Evolutionary conservation across 2,888 invertebrate genomes (phyloP).

Genomic region (Temnothorax rugatulus): DNA sequence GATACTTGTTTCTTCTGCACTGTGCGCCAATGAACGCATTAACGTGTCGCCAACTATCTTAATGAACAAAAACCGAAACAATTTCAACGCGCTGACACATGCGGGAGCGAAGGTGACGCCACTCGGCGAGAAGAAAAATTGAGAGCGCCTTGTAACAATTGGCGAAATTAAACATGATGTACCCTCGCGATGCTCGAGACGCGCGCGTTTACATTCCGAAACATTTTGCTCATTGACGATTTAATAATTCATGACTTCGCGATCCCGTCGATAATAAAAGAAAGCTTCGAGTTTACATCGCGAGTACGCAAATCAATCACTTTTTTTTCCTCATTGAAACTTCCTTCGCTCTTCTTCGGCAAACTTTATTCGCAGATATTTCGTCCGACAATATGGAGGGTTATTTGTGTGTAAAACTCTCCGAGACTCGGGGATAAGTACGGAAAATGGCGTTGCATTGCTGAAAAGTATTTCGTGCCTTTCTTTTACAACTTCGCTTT

Average conservation of each 20-base stretch:
- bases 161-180: slow-evolving; percentile 10
- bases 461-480: slow-evolving; percentile 23
- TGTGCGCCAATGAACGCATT: not conserved
- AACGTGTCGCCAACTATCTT: slow-evolving; percentile 10
- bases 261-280: slow-evolving; percentile 4
- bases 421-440: slow-evolving; percentile 12
- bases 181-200: not conserved
- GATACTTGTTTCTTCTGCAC: not conserved
- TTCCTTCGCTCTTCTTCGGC: slow-evolving; percentile 26
- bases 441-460: slow-evolving; percentile 39
- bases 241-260: slow-evolving; percentile 34
- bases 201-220: not conserved
- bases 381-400: slow-evolving; percentile 44
- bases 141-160: slow-evolving; percentile 23
- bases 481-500: slow-evolving; percentile 15
- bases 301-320: slow-evolving; percentile 42
- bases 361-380: slow-evolving; percentile 47
- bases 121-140: slow-evolving; percentile 31
- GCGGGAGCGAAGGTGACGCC: slow-evolving; percentile 19
- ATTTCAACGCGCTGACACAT: not conserved
- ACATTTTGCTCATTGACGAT: slow-evolving; percentile 24
- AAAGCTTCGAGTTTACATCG: slow-evolving; percentile 28
- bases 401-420: slow-evolving; percentile 49
- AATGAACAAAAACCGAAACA: slow-evolving; percentile 32
- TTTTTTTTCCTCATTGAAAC: slow-evolving; percentile 18